Conservation (phyloP, 2,888 invertebrate genomes). For the Liodrosophila aerea region DNA sequence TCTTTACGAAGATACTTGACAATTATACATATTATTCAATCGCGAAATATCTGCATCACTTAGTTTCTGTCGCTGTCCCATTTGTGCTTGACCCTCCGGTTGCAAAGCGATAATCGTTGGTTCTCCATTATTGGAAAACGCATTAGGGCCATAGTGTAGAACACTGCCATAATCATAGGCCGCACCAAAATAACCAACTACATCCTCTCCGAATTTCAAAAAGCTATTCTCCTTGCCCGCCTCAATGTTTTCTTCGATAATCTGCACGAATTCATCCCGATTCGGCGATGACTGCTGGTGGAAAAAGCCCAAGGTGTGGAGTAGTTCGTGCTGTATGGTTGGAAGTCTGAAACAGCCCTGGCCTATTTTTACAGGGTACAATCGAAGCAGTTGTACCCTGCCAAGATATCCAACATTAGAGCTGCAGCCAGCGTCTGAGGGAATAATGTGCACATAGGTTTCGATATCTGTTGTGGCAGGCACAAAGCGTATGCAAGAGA, state of each 20-base stretch:
- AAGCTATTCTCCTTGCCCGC: slow-evolving; percentile 87
- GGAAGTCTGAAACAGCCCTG: slow-evolving; percentile 75
- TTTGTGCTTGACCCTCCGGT: slow-evolving; percentile 50
- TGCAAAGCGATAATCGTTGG: slow-evolving; percentile 86
- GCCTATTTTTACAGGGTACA: slow-evolving; percentile 53
- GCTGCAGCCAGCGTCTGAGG: slow-evolving; percentile 86
- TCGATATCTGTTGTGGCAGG: slow-evolving; percentile 82
- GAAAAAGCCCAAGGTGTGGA: slow-evolving; percentile 90
- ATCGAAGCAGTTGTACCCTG: slow-evolving; percentile 62
- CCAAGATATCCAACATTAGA: slow-evolving; percentile 87
- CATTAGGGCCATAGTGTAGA: slow-evolving; percentile 89
- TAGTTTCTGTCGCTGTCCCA: slow-evolving; percentile 67
- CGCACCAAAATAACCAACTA: slow-evolving; percentile 86
- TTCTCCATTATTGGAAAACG: slow-evolving; percentile 87
- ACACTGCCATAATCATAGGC: slow-evolving; percentile 90
- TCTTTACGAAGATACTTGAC: too few species aligned
- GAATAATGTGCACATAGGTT: slow-evolving; percentile 53
- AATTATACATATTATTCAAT: slow-evolving; percentile 78
- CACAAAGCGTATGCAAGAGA: slow-evolving; percentile 88
- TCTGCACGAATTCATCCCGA: slow-evolving; percentile 87
- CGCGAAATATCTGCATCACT: slow-evolving; percentile 75
- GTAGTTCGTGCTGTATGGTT: slow-evolving; percentile 89
- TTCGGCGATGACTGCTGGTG: slow-evolving; percentile 91
- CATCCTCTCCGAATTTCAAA: slow-evolving; percentile 84
- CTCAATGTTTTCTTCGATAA: slow-evolving; percentile 82